Evolutionary conservation across 2,888 invertebrate genomes (phyloP), one percentile per base, ranked within the genome.

Genomic region (Clepsis dumicolana): DNA sequence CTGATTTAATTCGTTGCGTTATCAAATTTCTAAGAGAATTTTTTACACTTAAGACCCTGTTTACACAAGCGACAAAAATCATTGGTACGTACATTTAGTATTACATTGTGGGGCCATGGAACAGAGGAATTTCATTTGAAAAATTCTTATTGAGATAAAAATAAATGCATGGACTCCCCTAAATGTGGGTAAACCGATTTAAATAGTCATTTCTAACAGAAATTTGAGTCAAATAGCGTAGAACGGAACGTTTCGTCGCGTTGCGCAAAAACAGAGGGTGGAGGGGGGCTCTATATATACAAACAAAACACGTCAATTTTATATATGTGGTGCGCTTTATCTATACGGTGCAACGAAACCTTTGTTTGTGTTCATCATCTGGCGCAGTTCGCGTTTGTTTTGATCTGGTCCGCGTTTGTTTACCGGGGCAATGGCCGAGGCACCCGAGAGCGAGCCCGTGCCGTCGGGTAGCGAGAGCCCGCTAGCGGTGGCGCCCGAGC

Each of bases 361-460:
- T 81, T 81, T 80, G 79, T 83, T 79, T 77, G 78, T 74, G 70
- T 74, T 69, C 64, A 61, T 50, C 56, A 61, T 69, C 62, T 72
- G 65, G 56, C 44, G 65, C 65, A 70, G 61, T 66, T 74, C 72
- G 70, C 70, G 64, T 65, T 73, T 72, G 73, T 66, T 74, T 72
- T 73, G 73, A 73, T 64, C 65, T 57, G 50, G 50, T 59, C 65
- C 64, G 50, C 24, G 32, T 52, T 64, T 73, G 62, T 71, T 66
- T 73, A 64, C 72, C 67, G 70, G 73, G 70, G 80, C 72, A 75
- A 93, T 93, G 93, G 87, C 91, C 59, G 93, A 92, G 79, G 83
- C 83, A 71, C 81, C 87, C 7, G 87, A 83, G 57, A 82, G 75
- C 71, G 91, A 91, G 72, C 89, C 91, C 56, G 72, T 88, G 71